phyloP scores from a whole-genome alignment of 2,888 invertebrate genomes.

The Dolomedes plantarius region DNA sequence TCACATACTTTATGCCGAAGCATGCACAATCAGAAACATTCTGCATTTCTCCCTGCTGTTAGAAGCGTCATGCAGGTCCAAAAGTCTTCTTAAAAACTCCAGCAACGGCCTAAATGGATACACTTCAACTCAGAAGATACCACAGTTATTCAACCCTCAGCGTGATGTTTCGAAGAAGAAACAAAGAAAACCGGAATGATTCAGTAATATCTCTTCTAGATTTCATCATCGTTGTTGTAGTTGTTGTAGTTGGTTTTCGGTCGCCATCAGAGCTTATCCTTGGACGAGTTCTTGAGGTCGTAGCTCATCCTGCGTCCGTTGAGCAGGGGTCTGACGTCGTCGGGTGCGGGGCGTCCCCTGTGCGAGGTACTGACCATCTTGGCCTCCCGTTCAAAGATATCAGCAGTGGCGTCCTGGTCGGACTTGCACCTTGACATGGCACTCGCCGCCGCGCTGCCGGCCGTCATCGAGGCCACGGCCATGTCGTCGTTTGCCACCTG shows the following conservation, averaged over 20 bases:
- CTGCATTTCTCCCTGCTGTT: background rate
- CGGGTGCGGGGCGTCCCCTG: conserved; percentile 36
- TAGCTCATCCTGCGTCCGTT: conserved; percentile 73
- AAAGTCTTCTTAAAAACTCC: conserved; percentile 1
- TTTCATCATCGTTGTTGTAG: conserved; percentile 10
- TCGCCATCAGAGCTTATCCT: conserved; percentile 65
- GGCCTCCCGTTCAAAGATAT: conserved; percentile 73
- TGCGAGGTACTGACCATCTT: conserved; percentile 70
- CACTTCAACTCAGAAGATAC: background rate
- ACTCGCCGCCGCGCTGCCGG: conserved; percentile 48
- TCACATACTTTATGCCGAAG: background rate
- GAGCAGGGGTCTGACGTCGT: conserved; percentile 63
- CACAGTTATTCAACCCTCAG: background rate
- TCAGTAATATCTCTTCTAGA: conserved; percentile 3
- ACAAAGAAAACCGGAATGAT: conserved; percentile 35
- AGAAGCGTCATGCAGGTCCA: background rate
- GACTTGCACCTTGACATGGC: conserved; percentile 74
- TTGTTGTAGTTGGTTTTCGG: background rate
- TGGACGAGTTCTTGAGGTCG: conserved; percentile 70
- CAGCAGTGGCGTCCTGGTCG: conserved; percentile 74
- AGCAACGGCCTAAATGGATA: background rate
- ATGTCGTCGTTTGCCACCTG: conserved; percentile 72
- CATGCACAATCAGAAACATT: background rate
- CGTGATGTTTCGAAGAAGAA: conserved; percentile 17
- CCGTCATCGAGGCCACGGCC: conserved; percentile 69